phyloP scores from a whole-genome alignment of 2,113 vertebrate genomes.

The Cranoglanis bouderius region DNA sequence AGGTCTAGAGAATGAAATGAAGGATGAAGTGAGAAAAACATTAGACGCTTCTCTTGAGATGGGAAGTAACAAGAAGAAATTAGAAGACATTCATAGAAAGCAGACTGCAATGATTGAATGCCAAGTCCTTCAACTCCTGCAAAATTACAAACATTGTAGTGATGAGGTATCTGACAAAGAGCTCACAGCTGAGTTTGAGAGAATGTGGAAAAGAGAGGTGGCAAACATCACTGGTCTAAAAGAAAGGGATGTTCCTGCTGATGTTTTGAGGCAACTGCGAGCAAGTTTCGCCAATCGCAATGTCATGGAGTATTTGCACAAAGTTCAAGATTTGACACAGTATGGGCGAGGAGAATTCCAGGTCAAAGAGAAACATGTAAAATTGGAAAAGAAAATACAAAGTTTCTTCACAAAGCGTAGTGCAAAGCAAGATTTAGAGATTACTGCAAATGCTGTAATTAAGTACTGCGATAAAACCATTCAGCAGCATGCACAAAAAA shows the following conservation, averaged over 20 bases:
- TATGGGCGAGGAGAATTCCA: not conserved
- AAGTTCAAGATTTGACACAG: not conserved
- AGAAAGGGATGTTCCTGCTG: slow-evolving; percentile 45
- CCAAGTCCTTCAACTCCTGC: slow-evolving; percentile 52
- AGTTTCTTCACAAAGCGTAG: slow-evolving; percentile 5
- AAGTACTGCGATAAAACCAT: slow-evolving; percentile 29
- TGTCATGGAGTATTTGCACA: slow-evolving; percentile 39
- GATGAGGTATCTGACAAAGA: slow-evolving; percentile 13
- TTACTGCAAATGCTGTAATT: slow-evolving; percentile 20
- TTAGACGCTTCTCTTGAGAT: slow-evolving; percentile 37
- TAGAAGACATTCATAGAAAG: slow-evolving; percentile 46
- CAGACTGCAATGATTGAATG: slow-evolving; percentile 58
- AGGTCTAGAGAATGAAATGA: slow-evolving; percentile 55
- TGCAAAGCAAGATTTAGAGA: slow-evolving; percentile 3
- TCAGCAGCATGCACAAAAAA: slow-evolving; percentile 18
- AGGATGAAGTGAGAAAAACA: not conserved
- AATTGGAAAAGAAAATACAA: not conserved
- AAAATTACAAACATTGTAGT: slow-evolving; percentile 41
- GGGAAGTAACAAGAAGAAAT: slow-evolving; percentile 21
- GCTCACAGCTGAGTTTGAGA: slow-evolving; percentile 8
- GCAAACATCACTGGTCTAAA: not conserved
- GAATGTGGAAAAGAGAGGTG: slow-evolving; percentile 61
- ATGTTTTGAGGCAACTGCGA: slow-evolving; percentile 43
- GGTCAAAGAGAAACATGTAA: not conserved
- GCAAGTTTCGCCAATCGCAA: slow-evolving; percentile 41